Evolutionary conservation across 2,113 vertebrate species (phyloP), one percentile per base, ranked within the genome.

Genomic region (Herpetotheres cachinnans): DNA sequence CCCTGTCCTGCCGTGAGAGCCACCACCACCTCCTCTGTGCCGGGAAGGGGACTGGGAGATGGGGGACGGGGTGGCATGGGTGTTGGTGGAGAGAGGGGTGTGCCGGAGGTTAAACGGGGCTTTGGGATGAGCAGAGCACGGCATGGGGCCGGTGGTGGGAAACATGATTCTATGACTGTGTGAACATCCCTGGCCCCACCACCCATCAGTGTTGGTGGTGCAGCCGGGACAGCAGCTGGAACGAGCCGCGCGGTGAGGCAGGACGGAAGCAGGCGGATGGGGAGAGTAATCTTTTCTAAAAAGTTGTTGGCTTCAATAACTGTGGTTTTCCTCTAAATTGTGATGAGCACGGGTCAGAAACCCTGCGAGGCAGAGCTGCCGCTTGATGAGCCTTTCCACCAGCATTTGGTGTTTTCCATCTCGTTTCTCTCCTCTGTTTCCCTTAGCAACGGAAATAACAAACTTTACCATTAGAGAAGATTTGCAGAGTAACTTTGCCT

Each of bases 371-470:
- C 1, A 32, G 92, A 81, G 79, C 83, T 76, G 83, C 86, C 6
- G 11, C 83, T 54, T 42, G 24, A 77, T 25, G 77, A 34, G n/a
- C 85, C 59, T 13, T 22, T 29, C 79, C 82, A 20, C 34, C 74
- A 9, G 66, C 0, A 3, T 36, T 47, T 47, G 47, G 59, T 49
- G 72, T 70, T 92, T 91, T 62, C 74, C 85, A 40, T 19, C 91
- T 67, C 67, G 0, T 55, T 40, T 83, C 87, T 27, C 78, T 70
- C 46, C 40, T 20, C 30, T 16, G 90, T 84, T 91, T 65, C 95
- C 95, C 81, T 1, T 82, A 58, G 94, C 44, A 58, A 97, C 70
- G 5, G 85, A 72, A 91, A 94, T 86, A 95, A 95, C 96, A 94
- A 91, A 94, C 29, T 29, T 30, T 34, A 10, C 62, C 38, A 0